Evolutionary conservation across 92 coral and sea anemone genomes (phyloP).

Genomic region (Paragorgia papillata): DNA sequence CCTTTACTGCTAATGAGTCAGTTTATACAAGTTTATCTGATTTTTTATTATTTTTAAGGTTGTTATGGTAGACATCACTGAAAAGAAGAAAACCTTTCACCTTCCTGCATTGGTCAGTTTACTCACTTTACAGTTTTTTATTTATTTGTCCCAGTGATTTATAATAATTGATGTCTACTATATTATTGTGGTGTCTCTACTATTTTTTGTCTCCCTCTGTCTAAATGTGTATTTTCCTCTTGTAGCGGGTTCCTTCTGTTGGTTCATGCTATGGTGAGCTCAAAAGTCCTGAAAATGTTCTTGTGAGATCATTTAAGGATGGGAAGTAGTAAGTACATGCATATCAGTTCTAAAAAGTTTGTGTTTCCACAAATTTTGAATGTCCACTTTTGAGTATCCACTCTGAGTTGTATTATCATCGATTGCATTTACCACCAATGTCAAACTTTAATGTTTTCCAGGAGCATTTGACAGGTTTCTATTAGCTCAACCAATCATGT

Average conservation of each 20-base stretch:
- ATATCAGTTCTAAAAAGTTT: not conserved
- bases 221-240: too few species aligned
- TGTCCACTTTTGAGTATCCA: too few species aligned
- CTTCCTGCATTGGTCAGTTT: slow-evolving; percentile 91
- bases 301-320: slow-evolving; percentile 93
- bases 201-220: not conserved
- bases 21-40: too few species aligned
- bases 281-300: slow-evolving; percentile 83
- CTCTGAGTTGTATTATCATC: too few species aligned
- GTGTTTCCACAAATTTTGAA: too few species aligned
- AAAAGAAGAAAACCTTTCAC: slow-evolving; percentile 78
- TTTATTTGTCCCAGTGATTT: not conserved
- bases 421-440: too few species aligned
- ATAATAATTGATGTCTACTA: not conserved
- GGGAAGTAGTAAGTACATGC: slow-evolving; percentile 97
- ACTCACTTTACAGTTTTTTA: not conserved
- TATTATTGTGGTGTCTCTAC: not conserved
- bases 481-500: too few species aligned
- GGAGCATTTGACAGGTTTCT: too few species aligned
- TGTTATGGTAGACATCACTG: slow-evolving; percentile 77
- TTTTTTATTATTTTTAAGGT: slow-evolving; percentile 16
- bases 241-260: slow-evolving; percentile 79
- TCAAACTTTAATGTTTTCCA: too few species aligned
- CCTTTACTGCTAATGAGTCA: too few species aligned
- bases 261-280: slow-evolving; percentile 65